Evolutionary conservation across 2,113 vertebrate species (phyloP), one percentile per base, ranked within the genome.

Genomic region (Mesocricetus auratus): DNA sequence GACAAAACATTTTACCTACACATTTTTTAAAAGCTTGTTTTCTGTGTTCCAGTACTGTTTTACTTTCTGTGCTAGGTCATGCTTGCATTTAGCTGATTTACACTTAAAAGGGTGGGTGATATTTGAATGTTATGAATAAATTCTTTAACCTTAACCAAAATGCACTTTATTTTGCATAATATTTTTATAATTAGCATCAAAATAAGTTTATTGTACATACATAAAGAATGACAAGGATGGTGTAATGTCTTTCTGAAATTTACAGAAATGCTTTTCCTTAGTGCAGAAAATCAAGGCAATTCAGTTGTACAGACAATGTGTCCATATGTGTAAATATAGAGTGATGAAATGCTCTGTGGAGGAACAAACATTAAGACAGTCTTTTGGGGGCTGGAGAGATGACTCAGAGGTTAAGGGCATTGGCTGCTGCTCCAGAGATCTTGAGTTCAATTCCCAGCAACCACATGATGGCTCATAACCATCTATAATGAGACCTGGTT

Each of bases 231-330:
- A 66, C 95, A 96, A 94, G 95, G 93, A 97, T 91, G 94, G 86
- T 94, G 39, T 45, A 95, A 47, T 96, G 77, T 97, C 69, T 95
- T 90, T 90, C 19, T 94, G 58, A 96, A 96, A 96, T 93, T 68
- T 95, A 45, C 62, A 92, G 91, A 77, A 90, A 39, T 94, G 5
- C 69, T 94, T 96, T 89, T 90, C 21, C 58, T 97, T 90, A 50
- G 62, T 95, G 68, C 69, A 96, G 96, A 96, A 96, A 97, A 95
- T 96, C 95, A 93, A 97, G 95, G 90, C 92, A 92, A 56, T 90
- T 83, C 88, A 96, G 45, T 60, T 66, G 47, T 22, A 24, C 29
- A 11, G 31, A 21, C 36, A 71, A 26, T 62, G 50, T 50, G 11
- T 58, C 2, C 91, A 29, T 68, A 42, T 71, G 24, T 71, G 3